Percentiles rank a stretch among this genome's conserved stretches.
phyloP scores from a whole-genome alignment of 2,797 vertebrate species.

The Falco concolor region DNA sequence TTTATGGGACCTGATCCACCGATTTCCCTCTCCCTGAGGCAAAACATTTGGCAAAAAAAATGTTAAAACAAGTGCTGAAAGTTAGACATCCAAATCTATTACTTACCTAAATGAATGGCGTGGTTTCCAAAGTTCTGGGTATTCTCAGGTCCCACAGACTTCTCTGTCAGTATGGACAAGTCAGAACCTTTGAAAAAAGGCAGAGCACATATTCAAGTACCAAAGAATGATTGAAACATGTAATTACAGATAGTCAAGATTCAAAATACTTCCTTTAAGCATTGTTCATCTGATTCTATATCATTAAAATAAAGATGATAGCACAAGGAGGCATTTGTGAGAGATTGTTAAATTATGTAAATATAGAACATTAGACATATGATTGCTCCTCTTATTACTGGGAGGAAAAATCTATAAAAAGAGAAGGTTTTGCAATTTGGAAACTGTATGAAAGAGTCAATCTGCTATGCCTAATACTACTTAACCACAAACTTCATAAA shows the following conservation, averaged over 20 bases:
- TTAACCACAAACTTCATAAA: constrained; percentile 15
- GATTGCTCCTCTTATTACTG: neutral
- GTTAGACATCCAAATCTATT: neutral
- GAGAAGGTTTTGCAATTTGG: neutral
- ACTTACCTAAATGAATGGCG: neutral
- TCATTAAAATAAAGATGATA: neutral
- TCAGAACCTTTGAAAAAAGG: neutral
- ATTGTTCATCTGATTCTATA: neutral
- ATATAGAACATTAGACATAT: neutral
- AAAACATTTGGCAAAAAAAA: neutral
- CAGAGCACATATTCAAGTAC: neutral
- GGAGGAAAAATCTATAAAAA: neutral
- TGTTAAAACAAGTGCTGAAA: neutral
- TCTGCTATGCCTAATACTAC: neutral
- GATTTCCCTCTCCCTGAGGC: neutral
- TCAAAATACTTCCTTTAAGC: neutral
- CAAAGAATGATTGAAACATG: neutral
- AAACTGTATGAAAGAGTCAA: neutral
- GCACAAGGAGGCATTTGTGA: neutral
- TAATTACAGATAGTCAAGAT: neutral
- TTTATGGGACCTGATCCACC: neutral
- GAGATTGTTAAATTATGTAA: neutral
- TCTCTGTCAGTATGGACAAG: neutral
- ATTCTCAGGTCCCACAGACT: neutral
- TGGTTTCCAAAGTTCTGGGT: neutral